These are phyloP conservation scores for Zygogramma bicolorata DNA, from an alignment of 2,888 invertebrate genomes.

Conservation along the genomic window DNA sequence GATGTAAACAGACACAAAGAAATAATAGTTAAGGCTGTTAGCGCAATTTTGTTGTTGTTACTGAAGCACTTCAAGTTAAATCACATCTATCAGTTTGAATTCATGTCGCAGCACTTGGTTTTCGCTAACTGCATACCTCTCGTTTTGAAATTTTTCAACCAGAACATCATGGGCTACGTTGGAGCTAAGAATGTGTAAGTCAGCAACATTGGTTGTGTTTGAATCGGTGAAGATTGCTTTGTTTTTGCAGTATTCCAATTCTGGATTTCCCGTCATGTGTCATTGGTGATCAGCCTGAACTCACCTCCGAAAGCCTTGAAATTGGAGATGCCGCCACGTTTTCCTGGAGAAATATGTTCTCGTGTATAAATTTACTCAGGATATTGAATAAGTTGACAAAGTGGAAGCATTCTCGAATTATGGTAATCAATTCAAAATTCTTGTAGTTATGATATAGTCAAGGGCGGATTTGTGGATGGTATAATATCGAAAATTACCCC, in stretches of 20 bases:
- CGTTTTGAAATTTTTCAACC: conserved; percentile 98
- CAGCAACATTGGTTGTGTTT: neutral
- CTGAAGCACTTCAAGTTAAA: conserved; percentile 97
- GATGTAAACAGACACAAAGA: conserved; percentile 99
- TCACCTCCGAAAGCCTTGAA: conserved; percentile 91
- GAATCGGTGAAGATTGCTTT: conserved; percentile 26
- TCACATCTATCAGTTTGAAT: conserved; percentile 99
- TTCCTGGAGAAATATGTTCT: conserved; percentile 98
- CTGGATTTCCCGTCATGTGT: conserved; percentile 97
- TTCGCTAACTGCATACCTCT: conserved; percentile 99
- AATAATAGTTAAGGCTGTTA: conserved; percentile 97
- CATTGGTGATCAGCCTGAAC: conserved; percentile 93
- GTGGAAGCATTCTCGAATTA: conserved; percentile 98
- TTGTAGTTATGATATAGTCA: neutral
- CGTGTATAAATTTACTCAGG: conserved; percentile 95
- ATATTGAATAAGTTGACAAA: conserved; percentile 98
- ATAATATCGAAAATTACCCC: too few relatives aligned
- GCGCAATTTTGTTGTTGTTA: conserved; percentile 88
- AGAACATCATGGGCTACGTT: conserved; percentile 95
- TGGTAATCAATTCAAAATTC: conserved; percentile 68
- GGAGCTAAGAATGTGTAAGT: conserved; percentile 89
- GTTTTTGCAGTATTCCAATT: conserved; percentile 80
- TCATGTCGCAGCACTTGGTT: conserved; percentile 97
- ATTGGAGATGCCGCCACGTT: conserved; percentile 87
- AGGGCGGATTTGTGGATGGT: too few relatives aligned